Percentiles rank a stretch among this genome's conserved stretches.
Evolutionary conservation across 2,797 vertebrate species (phyloP).

Genomic region (Darevskia nairensis): DNA sequence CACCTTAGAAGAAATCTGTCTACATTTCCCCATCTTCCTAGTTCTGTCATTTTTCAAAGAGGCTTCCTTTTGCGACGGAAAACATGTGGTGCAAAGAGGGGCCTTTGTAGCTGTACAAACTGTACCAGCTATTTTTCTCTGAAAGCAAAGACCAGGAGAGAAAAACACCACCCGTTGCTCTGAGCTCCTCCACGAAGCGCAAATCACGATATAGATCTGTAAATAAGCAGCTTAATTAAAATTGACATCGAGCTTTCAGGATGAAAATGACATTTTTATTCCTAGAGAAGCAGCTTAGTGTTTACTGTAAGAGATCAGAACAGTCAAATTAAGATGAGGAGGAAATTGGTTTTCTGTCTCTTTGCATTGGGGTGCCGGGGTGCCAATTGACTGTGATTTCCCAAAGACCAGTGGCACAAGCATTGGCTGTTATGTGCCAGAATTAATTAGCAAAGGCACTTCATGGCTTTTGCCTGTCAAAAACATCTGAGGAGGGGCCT

Average conservation of each 20-base stretch:
- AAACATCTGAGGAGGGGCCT: background rate
- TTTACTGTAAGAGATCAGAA: background rate
- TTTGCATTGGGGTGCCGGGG: slow-evolving; percentile 16
- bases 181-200: background rate
- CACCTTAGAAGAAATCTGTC: background rate
- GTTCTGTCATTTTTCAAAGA: background rate
- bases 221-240: slow-evolving; percentile 67
- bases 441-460: slow-evolving; percentile 31
- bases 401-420: slow-evolving; percentile 3
- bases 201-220: slow-evolving; percentile 45
- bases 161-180: background rate
- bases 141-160: background rate
- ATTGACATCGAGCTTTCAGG: slow-evolving; percentile 34
- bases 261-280: slow-evolving; percentile 61
- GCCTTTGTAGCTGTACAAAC: slow-evolving; percentile 34
- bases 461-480: background rate
- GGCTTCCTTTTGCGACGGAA: slow-evolving; percentile 31
- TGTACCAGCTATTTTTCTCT: background rate
- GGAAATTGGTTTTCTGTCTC: slow-evolving; percentile 23
- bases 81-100: slow-evolving; percentile 15
- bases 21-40: slow-evolving; percentile 22
- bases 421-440: background rate
- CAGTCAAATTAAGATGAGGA: slow-evolving; percentile 21
- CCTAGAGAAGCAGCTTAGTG: background rate
- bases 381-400: background rate